Evolutionary conservation across 2,888 invertebrate genomes (phyloP).

Genomic region (Tipula confusa): DNA sequence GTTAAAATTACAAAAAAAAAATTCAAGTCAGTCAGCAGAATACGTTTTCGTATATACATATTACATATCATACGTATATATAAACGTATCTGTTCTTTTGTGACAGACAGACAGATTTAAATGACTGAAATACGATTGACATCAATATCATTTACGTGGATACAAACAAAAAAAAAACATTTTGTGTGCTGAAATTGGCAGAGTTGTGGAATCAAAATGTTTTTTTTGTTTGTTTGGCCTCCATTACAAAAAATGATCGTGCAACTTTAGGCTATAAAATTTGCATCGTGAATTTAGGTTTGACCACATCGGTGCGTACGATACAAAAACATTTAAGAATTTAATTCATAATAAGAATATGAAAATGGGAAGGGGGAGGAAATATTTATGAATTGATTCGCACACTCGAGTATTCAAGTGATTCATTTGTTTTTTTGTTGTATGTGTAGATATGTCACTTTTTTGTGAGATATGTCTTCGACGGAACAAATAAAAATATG

Average conservation of each 20-base stretch:
- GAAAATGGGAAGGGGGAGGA: no score
- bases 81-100: not conserved
- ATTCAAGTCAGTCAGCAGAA: slow-evolving; percentile 12
- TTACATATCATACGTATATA: no score
- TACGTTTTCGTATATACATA: not conserved
- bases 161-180: not conserved
- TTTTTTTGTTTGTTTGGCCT: no score
- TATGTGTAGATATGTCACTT: no score
- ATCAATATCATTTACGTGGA: not conserved
- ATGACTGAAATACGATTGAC: slow-evolving; percentile 25
- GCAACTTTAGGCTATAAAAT: no score
- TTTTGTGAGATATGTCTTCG: no score
- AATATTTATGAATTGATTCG: no score
- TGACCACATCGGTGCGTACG: not conserved
- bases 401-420: no score
- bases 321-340: not conserved
- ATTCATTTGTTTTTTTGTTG: no score
- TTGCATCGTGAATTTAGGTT: no score
- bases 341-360: not conserved
- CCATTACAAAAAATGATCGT: no score
- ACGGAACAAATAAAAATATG: no score
- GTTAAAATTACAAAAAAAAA: not conserved
- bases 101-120: slow-evolving; percentile 3
- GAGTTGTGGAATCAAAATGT: not conserved
- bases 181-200: not conserved